phyloP scores from a whole-genome alignment of 2,888 invertebrate species.

The Sclerodermus sp. region DNA sequence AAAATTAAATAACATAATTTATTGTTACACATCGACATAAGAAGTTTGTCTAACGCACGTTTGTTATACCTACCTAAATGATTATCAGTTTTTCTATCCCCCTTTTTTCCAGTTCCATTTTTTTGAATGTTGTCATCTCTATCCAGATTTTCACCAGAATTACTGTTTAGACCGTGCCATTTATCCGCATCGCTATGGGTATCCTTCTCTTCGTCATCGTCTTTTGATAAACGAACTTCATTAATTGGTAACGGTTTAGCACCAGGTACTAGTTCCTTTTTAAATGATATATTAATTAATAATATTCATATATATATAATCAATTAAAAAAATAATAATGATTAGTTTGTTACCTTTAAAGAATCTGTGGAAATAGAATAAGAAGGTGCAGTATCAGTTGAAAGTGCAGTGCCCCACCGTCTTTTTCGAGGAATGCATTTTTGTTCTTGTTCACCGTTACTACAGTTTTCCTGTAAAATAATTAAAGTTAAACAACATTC shows the following conservation, averaged over 20 bases:
- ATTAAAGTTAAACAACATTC: background rate
- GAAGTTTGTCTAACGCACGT: too few species aligned
- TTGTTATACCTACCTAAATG: too few species aligned
- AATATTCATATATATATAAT: background rate
- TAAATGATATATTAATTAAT: background rate
- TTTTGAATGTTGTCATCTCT: slow-evolving; percentile 37
- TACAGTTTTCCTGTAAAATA: slow-evolving; percentile 44
- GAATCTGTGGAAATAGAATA: slow-evolving; percentile 76
- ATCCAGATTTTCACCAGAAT: slow-evolving; percentile 39
- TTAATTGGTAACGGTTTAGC: slow-evolving; percentile 57
- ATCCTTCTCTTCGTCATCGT: slow-evolving; percentile 53
- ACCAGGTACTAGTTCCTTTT: slow-evolving; percentile 57
- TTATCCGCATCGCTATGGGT: slow-evolving; percentile 42
- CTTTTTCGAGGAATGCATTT: slow-evolving; percentile 53
- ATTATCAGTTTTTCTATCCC: slow-evolving; percentile 47
- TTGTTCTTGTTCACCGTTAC: slow-evolving; percentile 38
- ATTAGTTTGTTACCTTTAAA: slow-evolving; percentile 60
- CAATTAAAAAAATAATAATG: background rate
- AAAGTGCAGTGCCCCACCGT: slow-evolving; percentile 56
- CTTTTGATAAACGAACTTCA: slow-evolving; percentile 56
- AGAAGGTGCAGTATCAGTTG: slow-evolving; percentile 63
- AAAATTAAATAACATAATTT: slow-evolving; percentile 7
- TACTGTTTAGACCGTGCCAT: slow-evolving; percentile 34
- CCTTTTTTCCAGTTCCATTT: slow-evolving; percentile 44
- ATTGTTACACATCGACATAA: too few species aligned